Conservation (phyloP, 1,140 invertebrate genomes). For the Brachionus koreanus region DNA sequence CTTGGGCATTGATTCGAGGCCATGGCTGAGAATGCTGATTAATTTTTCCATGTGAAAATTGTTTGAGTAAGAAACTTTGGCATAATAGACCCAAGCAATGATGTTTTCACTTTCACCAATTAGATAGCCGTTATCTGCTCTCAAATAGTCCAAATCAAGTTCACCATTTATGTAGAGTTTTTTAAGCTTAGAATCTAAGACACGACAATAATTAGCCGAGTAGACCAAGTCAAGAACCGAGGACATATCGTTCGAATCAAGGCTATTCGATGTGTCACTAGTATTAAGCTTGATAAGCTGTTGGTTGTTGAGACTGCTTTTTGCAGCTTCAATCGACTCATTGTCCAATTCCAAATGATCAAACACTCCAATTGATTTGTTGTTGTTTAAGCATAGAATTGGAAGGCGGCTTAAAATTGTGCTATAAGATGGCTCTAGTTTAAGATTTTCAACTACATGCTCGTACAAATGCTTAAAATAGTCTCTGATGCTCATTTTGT, state of each 20-base stretch:
- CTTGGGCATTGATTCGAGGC: background rate
- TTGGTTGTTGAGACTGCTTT: background rate
- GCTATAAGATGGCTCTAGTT: slow-evolving; percentile 14
- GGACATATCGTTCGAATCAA: background rate
- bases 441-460: slow-evolving; percentile 31
- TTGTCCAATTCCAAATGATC: slow-evolving; percentile 35
- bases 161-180: background rate
- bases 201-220: background rate
- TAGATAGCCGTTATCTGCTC: background rate
- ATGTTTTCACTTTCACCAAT: background rate
- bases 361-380: slow-evolving; percentile 38
- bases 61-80: background rate
- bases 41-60: slow-evolving; percentile 21
- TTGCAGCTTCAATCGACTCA: background rate
- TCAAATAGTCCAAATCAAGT: background rate
- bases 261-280: background rate
- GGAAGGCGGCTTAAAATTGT: slow-evolving; percentile 32
- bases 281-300: slow-evolving; percentile 8
- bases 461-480: slow-evolving; percentile 43
- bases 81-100: slow-evolving; percentile 16
- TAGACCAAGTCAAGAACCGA: background rate
- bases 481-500: slow-evolving; percentile 39
- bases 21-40: slow-evolving; percentile 16
- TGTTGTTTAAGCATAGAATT: slow-evolving; percentile 25
- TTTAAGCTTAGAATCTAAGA: background rate